Percentiles rank a stretch among this genome's conserved stretches.
phyloP scores from a whole-genome alignment of 1,140 invertebrate genomes.

The Cotesia vestalis region DNA sequence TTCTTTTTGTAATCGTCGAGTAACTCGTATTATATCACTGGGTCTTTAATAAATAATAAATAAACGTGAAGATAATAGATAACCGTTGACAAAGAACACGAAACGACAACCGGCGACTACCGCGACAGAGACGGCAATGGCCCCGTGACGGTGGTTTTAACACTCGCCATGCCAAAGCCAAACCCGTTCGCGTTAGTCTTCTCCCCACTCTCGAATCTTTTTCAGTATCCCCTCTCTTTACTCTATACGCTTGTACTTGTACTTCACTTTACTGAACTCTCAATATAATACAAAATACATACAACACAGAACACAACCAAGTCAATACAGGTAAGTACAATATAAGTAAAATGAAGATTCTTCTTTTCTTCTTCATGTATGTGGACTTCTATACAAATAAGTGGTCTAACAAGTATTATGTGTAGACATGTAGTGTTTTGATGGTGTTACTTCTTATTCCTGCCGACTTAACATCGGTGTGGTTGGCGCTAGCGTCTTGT shows the following conservation, averaged over 20 bases:
- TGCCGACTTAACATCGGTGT: background rate
- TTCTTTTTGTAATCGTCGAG: too few relatives aligned
- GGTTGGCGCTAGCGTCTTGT: slow-evolving; percentile 32
- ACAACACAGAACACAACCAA: too few relatives aligned
- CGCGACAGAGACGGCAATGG: slow-evolving; percentile 59
- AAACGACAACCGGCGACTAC: slow-evolving; percentile 35
- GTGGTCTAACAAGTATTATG: too few relatives aligned
- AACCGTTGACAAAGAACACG: background rate
- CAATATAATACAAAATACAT: too few relatives aligned
- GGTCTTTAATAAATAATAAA: background rate
- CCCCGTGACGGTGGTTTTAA: slow-evolving; percentile 53
- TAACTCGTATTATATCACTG: background rate
- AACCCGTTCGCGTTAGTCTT: slow-evolving; percentile 29
- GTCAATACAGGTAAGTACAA: too few relatives aligned
- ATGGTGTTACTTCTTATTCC: background rate
- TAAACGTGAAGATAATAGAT: background rate
- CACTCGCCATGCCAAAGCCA: slow-evolving; percentile 48
- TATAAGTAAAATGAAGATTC: too few relatives aligned
- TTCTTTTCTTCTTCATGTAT: too few relatives aligned
- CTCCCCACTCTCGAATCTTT: slow-evolving; percentile 25
- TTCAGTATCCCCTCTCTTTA: slow-evolving; percentile 22
- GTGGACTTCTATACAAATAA: too few relatives aligned
- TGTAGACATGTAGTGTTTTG: too few relatives aligned
- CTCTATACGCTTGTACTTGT: background rate
- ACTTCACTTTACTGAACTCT: slow-evolving; percentile 5